phyloP scores from a whole-genome alignment of 2,113 vertebrate genomes.

The Chelonoidis abingdonii region DNA sequence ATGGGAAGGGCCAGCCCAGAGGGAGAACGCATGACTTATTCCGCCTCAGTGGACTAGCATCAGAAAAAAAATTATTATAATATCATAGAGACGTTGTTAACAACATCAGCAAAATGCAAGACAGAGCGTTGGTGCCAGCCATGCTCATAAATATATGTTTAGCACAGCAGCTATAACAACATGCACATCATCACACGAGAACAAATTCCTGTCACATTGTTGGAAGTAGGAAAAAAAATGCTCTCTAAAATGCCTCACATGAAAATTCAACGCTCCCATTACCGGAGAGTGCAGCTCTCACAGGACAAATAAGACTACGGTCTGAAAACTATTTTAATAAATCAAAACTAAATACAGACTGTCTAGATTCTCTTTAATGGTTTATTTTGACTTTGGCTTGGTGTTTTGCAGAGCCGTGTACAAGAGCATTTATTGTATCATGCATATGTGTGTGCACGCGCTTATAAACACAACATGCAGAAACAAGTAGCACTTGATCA shows the following conservation, averaged over 20 bases:
- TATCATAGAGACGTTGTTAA: slow-evolving; percentile 60
- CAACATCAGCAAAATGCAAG: slow-evolving; percentile 60
- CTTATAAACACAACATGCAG: slow-evolving; percentile 7
- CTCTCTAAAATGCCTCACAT: slow-evolving; percentile 68
- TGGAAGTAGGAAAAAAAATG: slow-evolving; percentile 61
- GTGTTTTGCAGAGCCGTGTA: slow-evolving; percentile 11
- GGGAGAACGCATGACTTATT: slow-evolving; percentile 46
- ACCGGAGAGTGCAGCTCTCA: slow-evolving; percentile 56
- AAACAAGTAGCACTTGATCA: slow-evolving; percentile 11
- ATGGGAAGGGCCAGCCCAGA: slow-evolving; percentile 26
- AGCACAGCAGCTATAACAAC: slow-evolving; percentile 70
- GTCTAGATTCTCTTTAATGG: slow-evolving; percentile 46
- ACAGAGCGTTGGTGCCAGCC: slow-evolving; percentile 38
- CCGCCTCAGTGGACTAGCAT: slow-evolving; percentile 23
- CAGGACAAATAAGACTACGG: slow-evolving; percentile 68
- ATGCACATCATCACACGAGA: slow-evolving; percentile 59
- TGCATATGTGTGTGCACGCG: background rate
- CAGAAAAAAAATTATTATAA: slow-evolving; percentile 69
- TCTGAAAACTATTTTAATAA: slow-evolving; percentile 69
- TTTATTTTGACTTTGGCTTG: slow-evolving; percentile 20
- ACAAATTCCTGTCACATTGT: slow-evolving; percentile 59
- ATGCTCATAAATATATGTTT: slow-evolving; percentile 75
- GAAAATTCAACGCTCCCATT: slow-evolving; percentile 69
- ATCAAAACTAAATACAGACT: slow-evolving; percentile 61
- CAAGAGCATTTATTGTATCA: background rate